These are phyloP conservation scores for Dysmachus trigonus DNA, from an alignment of 2,888 invertebrate genomes.

Conservation along the genomic window DNA sequence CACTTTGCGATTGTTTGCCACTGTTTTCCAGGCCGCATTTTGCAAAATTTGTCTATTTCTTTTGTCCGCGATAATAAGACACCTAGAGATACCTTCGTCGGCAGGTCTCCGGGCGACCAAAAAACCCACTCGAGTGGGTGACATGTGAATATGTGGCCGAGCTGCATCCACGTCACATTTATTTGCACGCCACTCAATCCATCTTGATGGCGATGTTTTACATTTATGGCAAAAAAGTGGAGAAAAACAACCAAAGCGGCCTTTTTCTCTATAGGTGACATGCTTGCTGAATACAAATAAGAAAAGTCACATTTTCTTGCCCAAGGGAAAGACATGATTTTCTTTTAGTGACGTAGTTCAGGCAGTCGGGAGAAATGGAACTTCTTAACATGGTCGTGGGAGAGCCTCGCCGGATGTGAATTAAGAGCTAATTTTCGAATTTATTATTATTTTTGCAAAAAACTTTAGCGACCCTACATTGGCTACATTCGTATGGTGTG, in stretches of 20 bases:
- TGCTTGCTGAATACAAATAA: not conserved
- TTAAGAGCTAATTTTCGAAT: too few relatives aligned
- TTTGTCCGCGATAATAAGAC: not conserved
- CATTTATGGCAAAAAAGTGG: not conserved
- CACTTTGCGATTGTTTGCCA: not conserved
- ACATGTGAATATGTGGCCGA: not conserved
- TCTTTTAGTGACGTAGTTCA: not conserved
- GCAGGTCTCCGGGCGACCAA: not conserved
- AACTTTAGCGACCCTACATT: too few relatives aligned
- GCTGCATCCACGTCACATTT: not conserved
- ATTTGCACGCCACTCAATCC: not conserved
- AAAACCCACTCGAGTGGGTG: not conserved
- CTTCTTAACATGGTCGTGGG: not conserved
- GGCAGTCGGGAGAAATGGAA: not conserved
- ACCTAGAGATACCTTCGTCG: not conserved
- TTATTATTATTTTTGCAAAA: too few relatives aligned
- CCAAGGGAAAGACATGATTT: not conserved
- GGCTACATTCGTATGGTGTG: too few relatives aligned
- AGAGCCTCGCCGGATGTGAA: not conserved
- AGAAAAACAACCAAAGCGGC: not conserved
- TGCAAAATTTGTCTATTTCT: not conserved
- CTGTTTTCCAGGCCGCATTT: not conserved
- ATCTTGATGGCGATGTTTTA: not conserved
- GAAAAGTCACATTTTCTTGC: not conserved
- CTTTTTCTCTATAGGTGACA: not conserved